Conservation (phyloP, 2,888 invertebrate species). For the Tenthredo distinguenda region DNA sequence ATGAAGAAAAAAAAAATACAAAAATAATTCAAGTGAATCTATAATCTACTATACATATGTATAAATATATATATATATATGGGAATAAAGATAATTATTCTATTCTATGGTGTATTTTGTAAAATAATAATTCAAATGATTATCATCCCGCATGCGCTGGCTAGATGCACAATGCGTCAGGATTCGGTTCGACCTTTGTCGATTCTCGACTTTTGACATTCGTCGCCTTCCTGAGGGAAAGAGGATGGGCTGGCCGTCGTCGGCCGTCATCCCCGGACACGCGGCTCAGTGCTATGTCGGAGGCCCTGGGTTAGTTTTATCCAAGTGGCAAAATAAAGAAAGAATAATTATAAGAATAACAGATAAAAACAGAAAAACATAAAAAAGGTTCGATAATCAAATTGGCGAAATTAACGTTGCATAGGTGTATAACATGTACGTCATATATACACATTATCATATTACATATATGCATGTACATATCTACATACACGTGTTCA, state of each 20-base stretch:
- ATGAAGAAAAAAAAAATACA: conserved; percentile 51
- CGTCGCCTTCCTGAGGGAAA: conserved; percentile 71
- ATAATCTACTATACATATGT: neutral
- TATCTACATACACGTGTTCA: neutral
- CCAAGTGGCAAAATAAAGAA: conserved; percentile 63
- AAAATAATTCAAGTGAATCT: conserved; percentile 47
- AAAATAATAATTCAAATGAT: conserved; percentile 38
- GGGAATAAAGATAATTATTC: neutral
- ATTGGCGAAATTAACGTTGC: conserved; percentile 20
- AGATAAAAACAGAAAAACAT: conserved; percentile 54
- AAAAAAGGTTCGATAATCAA: conserved; percentile 46
- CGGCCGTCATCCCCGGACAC: conserved; percentile 79
- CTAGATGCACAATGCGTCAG: conserved; percentile 79
- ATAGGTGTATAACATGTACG: neutral
- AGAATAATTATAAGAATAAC: conserved; percentile 62
- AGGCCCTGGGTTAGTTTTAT: conserved; percentile 64
- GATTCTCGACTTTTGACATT: conserved; percentile 62
- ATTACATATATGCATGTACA: neutral
- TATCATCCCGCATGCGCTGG: conserved; percentile 74
- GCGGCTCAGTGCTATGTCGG: conserved; percentile 79
- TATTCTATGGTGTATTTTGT: conserved; percentile 26
- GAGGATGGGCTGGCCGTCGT: conserved; percentile 73
- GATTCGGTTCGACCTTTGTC: conserved; percentile 74
- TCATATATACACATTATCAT: neutral
- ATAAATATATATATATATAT: neutral